Evolutionary conservation across 2,113 vertebrate genomes (phyloP).

Genomic region (Psophia crepitans): DNA sequence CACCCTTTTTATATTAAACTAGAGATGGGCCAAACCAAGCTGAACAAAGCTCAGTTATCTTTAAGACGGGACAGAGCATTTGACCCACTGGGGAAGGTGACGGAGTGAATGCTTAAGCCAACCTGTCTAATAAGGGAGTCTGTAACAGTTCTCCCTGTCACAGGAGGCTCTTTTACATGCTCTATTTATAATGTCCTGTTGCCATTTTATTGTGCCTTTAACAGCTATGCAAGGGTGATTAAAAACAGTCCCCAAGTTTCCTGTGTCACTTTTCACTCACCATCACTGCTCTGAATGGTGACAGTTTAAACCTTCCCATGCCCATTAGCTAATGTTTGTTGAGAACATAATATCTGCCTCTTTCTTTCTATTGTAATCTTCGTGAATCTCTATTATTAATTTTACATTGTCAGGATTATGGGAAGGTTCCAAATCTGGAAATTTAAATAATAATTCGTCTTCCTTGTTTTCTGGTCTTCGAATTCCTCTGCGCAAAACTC

Average conservation of each 20-base stretch:
- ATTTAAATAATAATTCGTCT: constrained; percentile 56
- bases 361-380: background rate
- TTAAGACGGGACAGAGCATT: background rate
- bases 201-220: constrained; percentile 59
- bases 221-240: constrained; percentile 45
- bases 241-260: constrained; percentile 52
- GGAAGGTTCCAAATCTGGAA: constrained; percentile 32
- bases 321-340: background rate
- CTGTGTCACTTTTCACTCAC: constrained; percentile 65
- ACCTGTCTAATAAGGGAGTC: background rate
- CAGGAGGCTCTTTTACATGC: constrained; percentile 41
- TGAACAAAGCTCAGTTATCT: background rate
- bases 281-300: constrained; percentile 13
- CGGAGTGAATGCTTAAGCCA: background rate
- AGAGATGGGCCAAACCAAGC: background rate
- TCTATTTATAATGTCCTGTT: constrained; percentile 54
- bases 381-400: constrained; percentile 5
- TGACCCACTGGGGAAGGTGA: background rate
- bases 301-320: constrained; percentile 48
- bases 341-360: background rate
- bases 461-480: constrained; percentile 47
- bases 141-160: constrained; percentile 28
- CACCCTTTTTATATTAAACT: background rate
- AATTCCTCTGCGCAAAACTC: constrained; percentile 4
- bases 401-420: constrained; percentile 37